Evolutionary conservation across 92 coral and sea anemone species (phyloP).

Genomic region (Zoanthus sociatus): DNA sequence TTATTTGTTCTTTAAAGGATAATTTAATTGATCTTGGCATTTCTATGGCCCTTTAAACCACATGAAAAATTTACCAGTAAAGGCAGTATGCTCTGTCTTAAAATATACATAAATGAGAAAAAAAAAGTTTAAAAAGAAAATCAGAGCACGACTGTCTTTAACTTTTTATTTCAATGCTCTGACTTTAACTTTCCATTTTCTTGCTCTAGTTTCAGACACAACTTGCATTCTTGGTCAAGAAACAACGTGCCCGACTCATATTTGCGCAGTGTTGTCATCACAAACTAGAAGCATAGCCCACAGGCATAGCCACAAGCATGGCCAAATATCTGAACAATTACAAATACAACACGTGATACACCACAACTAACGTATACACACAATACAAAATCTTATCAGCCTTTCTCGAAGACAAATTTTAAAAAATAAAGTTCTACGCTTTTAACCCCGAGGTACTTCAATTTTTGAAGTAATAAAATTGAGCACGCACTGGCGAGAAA

Average conservation of each 20-base stretch:
- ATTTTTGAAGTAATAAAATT: background rate
- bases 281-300: conserved; percentile 68
- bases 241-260: conserved; percentile 66
- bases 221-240: conserved; percentile 21
- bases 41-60: no score
- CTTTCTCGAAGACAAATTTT: background rate
- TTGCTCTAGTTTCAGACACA: conserved; percentile 28
- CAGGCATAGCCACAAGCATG: conserved; percentile 33
- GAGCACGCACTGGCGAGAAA: background rate
- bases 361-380: background rate
- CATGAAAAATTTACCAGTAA: no score
- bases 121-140: no score
- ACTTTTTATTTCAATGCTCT: no score
- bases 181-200: no score
- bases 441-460: background rate
- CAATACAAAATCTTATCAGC: background rate
- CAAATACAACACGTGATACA: background rate
- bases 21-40: no score
- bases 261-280: conserved; percentile 99
- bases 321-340: background rate
- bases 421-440: background rate
- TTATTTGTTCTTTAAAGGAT: no score
- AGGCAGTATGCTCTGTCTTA: no score
- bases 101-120: no score
- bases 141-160: no score